Evolutionary conservation across 2,113 vertebrate species (phyloP).

Genomic region (Pelodiscus sinensis): DNA sequence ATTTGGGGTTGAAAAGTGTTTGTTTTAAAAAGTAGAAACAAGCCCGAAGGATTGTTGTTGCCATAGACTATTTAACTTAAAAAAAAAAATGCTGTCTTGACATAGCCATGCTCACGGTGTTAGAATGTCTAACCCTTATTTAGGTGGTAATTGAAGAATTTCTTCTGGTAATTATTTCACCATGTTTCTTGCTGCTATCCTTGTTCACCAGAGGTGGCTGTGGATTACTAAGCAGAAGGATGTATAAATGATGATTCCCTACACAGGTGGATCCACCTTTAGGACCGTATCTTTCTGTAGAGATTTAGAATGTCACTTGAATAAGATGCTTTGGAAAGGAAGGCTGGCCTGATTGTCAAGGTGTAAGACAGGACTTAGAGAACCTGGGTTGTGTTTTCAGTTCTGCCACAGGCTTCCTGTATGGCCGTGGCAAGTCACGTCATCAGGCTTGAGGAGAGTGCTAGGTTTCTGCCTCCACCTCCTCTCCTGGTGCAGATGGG

Average conservation of each 20-base stretch:
- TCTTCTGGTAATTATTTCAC: neutral
- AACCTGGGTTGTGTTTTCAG: neutral
- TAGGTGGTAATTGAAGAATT: neutral
- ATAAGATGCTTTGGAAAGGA: neutral
- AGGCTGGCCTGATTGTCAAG: neutral
- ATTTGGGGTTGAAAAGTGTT: neutral
- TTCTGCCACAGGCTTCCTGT: conserved; percentile 2
- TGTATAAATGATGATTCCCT: too few species aligned
- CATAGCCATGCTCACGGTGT: neutral
- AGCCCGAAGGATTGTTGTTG: rapidly evolving
- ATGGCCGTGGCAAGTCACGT: neutral
- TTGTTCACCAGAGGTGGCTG: neutral
- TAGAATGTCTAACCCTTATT: too few species aligned
- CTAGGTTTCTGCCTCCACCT: too few species aligned
- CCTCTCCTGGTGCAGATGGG: too few species aligned
- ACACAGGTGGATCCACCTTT: neutral
- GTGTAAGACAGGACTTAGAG: neutral
- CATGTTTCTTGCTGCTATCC: neutral
- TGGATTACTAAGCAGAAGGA: neutral
- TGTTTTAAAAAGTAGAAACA: neutral
- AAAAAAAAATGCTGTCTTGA: neutral
- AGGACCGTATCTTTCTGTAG: neutral
- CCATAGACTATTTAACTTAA: neutral
- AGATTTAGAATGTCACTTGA: neutral
- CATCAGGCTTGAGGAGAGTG: neutral